Conservation (phyloP, 1,140 invertebrate species). For the Parapsyche elsis region DNA sequence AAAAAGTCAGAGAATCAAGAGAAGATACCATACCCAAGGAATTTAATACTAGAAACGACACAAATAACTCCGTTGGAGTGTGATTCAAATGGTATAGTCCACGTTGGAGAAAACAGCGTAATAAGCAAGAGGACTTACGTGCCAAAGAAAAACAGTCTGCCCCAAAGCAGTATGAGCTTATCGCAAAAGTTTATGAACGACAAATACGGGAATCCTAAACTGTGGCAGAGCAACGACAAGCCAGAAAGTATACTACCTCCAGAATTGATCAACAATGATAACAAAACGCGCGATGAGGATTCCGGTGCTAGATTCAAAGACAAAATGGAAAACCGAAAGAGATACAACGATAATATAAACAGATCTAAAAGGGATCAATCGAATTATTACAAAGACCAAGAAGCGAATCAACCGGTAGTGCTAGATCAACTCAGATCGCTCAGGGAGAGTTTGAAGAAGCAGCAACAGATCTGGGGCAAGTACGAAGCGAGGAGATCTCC, state of each 20-base stretch:
- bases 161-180: slow-evolving; percentile 62
- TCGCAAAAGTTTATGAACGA: slow-evolving; percentile 68
- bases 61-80: slow-evolving; percentile 60
- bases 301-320: slow-evolving; percentile 37
- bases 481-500: slow-evolving; percentile 47
- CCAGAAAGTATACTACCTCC: slow-evolving; percentile 58
- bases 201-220: slow-evolving; percentile 66
- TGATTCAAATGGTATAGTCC: slow-evolving; percentile 60
- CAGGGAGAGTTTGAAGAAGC: slow-evolving; percentile 53
- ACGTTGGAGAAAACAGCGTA: slow-evolving; percentile 56
- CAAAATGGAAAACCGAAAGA: slow-evolving; percentile 61
- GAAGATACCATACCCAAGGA: slow-evolving; percentile 59
- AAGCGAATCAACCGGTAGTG: slow-evolving; percentile 53
- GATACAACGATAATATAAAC: slow-evolving; percentile 61
- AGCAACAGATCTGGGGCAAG: slow-evolving; percentile 53
- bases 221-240: slow-evolving; percentile 58
- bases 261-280: slow-evolving; percentile 56
- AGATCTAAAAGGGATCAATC: slow-evolving; percentile 60
- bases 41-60: slow-evolving; percentile 57
- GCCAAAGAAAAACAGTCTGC: slow-evolving; percentile 57
- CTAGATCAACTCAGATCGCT: slow-evolving; percentile 55
- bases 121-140: slow-evolving; percentile 60
- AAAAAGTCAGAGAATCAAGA: slow-evolving; percentile 61
- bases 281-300: slow-evolving; percentile 52
- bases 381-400: slow-evolving; percentile 59